Evolutionary conservation across 2,113 vertebrate species (phyloP), one percentile per base, ranked within the genome.

Genomic region (Willisornis vidua): DNA sequence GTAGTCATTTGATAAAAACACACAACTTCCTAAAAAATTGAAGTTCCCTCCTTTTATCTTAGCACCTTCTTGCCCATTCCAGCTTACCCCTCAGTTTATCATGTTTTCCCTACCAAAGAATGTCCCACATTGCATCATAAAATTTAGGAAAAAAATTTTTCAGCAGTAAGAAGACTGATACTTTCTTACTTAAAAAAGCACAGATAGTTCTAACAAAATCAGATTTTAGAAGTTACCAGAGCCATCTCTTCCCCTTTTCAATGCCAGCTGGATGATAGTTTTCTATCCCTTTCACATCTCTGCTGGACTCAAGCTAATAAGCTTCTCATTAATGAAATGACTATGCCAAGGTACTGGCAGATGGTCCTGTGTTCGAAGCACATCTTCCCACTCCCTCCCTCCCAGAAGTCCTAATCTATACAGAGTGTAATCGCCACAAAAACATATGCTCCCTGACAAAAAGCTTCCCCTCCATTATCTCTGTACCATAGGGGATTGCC

Each of bases 361-460:
- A 97, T 96, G 96, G 96, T 72, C 58, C 70, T 75, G 7, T 62
- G 70, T 87, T 95, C 46, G 88, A 94, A 78, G 46, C 49, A 89
- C 66, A 95, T 95, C 74, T 62, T 95, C 63, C 80, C 83, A 79
- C 82, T 95, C 92, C 77, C 92, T 92, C 66, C 54, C 83, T 97
- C 95, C 90, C 96, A 87, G 57, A 41, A 52, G 94, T 89, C 94
- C 92, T 96, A 92, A 96, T 96, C 96, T 92, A 95, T 78, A 92
- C 79, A 81, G 68, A 93, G 66, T 87, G 90, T 96, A 96, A 96
- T 89, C 14, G 0, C 61, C 86, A 92, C 90, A 89, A 92, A 96
- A 96, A 94, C 94, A 97, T 95, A 97, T 96, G 96, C 83, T 97
- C 90, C 66, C 73, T 95, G 92, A 90, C 96, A 94, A 80, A 95